phyloP scores from a whole-genome alignment of 2,113 vertebrate species.

The Psittacula cyanocephala region DNA sequence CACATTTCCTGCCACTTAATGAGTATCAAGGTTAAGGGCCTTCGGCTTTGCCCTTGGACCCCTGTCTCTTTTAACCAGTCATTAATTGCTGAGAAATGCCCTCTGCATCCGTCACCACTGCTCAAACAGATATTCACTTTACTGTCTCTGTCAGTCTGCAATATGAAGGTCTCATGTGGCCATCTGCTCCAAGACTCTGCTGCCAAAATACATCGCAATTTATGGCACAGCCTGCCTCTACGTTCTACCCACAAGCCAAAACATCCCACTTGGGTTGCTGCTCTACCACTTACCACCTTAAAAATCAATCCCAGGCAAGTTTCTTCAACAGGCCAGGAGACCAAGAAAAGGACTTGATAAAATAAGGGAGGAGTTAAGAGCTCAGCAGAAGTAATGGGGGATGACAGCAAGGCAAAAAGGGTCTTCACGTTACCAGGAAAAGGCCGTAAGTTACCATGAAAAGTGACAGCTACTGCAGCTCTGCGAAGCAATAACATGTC shows the following conservation, averaged over 20 bases:
- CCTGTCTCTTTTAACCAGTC: conserved; percentile 20
- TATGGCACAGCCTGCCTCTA: not conserved
- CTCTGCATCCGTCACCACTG: not conserved
- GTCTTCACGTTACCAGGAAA: not conserved
- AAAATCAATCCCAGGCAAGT: conserved; percentile 3
- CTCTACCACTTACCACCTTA: not conserved
- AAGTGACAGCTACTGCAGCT: conserved; percentile 40
- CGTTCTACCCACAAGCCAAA: conserved; percentile 6
- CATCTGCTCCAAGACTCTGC: conserved; percentile 18
- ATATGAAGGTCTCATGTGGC: conserved; percentile 23
- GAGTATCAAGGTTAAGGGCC: conserved; percentile 20
- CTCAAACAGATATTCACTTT: conserved; percentile 47
- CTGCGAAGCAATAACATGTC: conserved; percentile 47
- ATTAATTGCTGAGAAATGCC: conserved; percentile 53
- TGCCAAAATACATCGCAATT: not conserved
- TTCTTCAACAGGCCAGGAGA: conserved; percentile 16
- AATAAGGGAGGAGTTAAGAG: conserved; percentile 35
- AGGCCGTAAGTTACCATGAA: not conserved
- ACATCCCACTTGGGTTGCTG: conserved; percentile 2
- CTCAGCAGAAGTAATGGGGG: not conserved
- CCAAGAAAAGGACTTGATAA: not conserved
- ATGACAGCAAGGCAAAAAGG: conserved; percentile 34
- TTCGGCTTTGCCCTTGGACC: not conserved
- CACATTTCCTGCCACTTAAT: conserved; percentile 31
- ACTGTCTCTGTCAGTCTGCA: conserved; percentile 40